A percentile compares a stretch with the other conserved stretches of the same genome.
phyloP scores from a whole-genome alignment of 2,888 invertebrate species.

The Theodoxus fluviatilis region DNA sequence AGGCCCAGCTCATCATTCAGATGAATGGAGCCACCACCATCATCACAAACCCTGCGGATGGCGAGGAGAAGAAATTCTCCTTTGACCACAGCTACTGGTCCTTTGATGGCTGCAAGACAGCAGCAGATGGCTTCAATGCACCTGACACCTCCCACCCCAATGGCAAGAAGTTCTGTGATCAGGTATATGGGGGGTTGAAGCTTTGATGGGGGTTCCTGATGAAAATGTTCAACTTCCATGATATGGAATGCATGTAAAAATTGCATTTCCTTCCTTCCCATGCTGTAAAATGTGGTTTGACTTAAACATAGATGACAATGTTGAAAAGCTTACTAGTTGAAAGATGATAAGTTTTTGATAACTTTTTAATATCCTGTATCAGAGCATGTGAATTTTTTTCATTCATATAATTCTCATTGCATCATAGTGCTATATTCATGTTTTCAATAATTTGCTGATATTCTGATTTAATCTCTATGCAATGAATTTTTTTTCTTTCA shows the following conservation, averaged over 20 bases:
- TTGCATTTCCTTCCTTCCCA: no score
- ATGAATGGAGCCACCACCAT: constrained; percentile 67
- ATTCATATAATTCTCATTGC: not conserved
- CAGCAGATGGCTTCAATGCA: constrained; percentile 65
- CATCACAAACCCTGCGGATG: constrained; percentile 67
- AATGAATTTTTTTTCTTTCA: not conserved
- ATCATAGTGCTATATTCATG: not conserved
- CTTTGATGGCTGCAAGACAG: constrained; percentile 68
- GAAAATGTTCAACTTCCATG: not conserved
- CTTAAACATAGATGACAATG: no score
- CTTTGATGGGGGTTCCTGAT: not conserved
- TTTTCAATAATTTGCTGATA: not conserved
- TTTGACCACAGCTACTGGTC: constrained; percentile 72
- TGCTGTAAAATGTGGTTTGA: no score
- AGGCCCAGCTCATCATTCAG: constrained; percentile 67
- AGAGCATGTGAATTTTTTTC: no score
- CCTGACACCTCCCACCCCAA: constrained; percentile 65
- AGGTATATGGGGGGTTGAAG: constrained; percentile 63
- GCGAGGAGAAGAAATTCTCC: constrained; percentile 66
- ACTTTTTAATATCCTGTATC: no score
- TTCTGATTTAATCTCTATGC: not conserved
- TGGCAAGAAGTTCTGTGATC: constrained; percentile 68
- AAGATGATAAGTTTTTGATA: no score
- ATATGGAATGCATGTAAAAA: no score
- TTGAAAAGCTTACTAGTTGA: no score